phyloP scores from a whole-genome alignment of 2,888 invertebrate genomes.

The Xylota sylvarum region DNA sequence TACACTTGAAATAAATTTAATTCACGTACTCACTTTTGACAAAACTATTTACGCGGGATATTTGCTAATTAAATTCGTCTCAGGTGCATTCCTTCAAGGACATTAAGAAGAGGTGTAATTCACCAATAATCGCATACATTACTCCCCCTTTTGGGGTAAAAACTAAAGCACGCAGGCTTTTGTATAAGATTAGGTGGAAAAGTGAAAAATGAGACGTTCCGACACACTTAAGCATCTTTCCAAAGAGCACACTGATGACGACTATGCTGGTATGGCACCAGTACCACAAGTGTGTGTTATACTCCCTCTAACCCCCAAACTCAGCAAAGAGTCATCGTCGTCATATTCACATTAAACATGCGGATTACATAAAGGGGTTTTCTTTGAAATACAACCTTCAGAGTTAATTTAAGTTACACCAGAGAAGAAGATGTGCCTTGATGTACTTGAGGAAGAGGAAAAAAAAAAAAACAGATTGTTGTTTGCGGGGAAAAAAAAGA shows the following conservation, averaged over 20 bases:
- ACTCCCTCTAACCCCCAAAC: not conserved
- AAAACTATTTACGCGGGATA: conserved; percentile 62
- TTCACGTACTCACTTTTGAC: conserved; percentile 57
- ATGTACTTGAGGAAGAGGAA: conserved; percentile 46
- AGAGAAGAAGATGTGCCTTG: conserved; percentile 24
- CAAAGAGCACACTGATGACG: conserved; percentile 60
- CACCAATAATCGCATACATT: conserved; percentile 43
- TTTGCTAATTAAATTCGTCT: conserved; percentile 73
- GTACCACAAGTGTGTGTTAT: conserved; percentile 6
- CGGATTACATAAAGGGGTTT: conserved; percentile 61
- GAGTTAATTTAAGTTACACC: conserved; percentile 68
- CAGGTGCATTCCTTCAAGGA: conserved; percentile 62
- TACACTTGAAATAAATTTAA: conserved; percentile 52
- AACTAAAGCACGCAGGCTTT: conserved; percentile 42
- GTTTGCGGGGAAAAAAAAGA: conserved; percentile 32
- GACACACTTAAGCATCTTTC: conserved; percentile 67
- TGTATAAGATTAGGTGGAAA: conserved; percentile 50
- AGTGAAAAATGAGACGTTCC: conserved; percentile 76
- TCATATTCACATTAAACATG: conserved; percentile 68
- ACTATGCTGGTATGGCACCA: not conserved
- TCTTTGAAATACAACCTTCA: conserved; percentile 72
- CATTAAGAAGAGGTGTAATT: conserved; percentile 43
- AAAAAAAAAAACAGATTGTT: conserved; percentile 43
- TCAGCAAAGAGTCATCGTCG: conserved; percentile 43
- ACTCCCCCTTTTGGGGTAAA: conserved; percentile 4